These are phyloP conservation scores for Sphinx pinastri DNA, from an alignment of 2,888 invertebrate species.

Conservation along the genomic window DNA sequence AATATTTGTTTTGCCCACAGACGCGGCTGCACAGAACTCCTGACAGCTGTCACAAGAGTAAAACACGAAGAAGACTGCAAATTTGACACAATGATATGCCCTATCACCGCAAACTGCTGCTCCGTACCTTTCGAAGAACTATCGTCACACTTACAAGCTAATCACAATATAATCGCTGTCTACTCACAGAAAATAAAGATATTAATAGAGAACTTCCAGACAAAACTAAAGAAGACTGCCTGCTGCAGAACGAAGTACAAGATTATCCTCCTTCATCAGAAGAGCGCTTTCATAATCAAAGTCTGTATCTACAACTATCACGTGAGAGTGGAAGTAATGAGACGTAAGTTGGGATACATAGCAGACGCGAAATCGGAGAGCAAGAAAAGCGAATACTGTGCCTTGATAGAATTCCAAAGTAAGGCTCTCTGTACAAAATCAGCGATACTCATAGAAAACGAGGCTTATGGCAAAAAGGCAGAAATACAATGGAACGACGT, in stretches of 20 bases:
- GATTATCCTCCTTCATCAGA: slow-evolving; percentile 73
- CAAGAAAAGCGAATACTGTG: slow-evolving; percentile 76
- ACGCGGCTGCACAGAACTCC: slow-evolving; percentile 76
- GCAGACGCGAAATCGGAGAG: slow-evolving; percentile 69
- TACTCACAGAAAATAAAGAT: slow-evolving; percentile 80
- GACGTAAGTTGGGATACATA: slow-evolving; percentile 72
- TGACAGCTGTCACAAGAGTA: slow-evolving; percentile 66
- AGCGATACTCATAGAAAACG: slow-evolving; percentile 75
- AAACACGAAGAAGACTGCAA: slow-evolving; percentile 79
- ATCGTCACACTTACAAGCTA: slow-evolving; percentile 67
- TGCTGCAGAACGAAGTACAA: slow-evolving; percentile 80
- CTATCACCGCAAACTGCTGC: slow-evolving; percentile 75
- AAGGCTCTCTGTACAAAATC: slow-evolving; percentile 74
- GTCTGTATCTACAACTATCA: slow-evolving; percentile 80
- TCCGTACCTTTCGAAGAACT: slow-evolving; percentile 75
- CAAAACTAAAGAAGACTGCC: slow-evolving; percentile 76
- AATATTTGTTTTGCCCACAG: slow-evolving; percentile 56
- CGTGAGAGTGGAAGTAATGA: slow-evolving; percentile 77
- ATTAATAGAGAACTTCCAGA: slow-evolving; percentile 78
- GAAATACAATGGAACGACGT: slow-evolving; percentile 79
- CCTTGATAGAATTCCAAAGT: slow-evolving; percentile 77
- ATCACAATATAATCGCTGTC: slow-evolving; percentile 76
- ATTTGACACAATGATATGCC: slow-evolving; percentile 76
- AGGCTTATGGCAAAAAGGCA: slow-evolving; percentile 76
- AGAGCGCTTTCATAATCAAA: slow-evolving; percentile 80